phyloP scores from a whole-genome alignment of 2,888 invertebrate genomes.

The Zootermopsis nevadensis region DNA sequence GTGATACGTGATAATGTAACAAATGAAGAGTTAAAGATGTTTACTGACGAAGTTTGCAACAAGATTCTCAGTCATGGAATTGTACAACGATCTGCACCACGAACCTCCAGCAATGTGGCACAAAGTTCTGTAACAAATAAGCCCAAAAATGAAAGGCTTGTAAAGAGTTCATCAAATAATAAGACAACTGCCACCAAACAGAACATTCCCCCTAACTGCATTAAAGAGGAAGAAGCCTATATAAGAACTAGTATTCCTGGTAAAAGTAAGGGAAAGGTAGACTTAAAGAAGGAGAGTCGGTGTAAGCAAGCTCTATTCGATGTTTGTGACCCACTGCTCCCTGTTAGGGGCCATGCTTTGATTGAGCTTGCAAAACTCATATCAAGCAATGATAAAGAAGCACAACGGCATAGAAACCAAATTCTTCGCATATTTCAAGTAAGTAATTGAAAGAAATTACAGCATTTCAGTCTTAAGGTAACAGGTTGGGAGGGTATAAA shows the following conservation, averaged over 20 bases:
- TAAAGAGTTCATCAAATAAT: constrained; percentile 24
- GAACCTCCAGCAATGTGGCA: constrained; percentile 20
- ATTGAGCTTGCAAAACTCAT: constrained; percentile 79
- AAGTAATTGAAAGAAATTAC: constrained; percentile 53
- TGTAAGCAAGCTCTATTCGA: constrained; percentile 75
- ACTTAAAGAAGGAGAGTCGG: constrained; percentile 58
- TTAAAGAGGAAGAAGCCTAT: constrained; percentile 18
- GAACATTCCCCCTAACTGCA: constrained; percentile 14
- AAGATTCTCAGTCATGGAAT: constrained; percentile 59
- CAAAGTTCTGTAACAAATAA: constrained; percentile 40
- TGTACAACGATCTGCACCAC: constrained; percentile 45
- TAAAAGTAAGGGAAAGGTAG: constrained; percentile 5
- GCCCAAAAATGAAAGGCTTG: constrained; percentile 20
- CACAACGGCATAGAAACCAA: constrained; percentile 73
- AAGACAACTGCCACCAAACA: neutral
- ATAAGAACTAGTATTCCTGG: neutral
- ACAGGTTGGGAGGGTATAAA: no score
- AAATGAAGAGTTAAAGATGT: constrained; percentile 56
- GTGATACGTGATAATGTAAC: constrained; percentile 54
- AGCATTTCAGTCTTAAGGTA: no score
- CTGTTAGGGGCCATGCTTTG: constrained; percentile 85
- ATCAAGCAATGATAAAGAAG: constrained; percentile 71
- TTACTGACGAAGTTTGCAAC: constrained; percentile 59
- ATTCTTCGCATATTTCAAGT: constrained; percentile 80
- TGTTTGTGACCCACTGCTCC: constrained; percentile 77